Percentiles rank a stretch among this genome's conserved stretches.
phyloP scores from a whole-genome alignment of 2,797 vertebrate genomes.

The Naso thynnoides region DNA sequence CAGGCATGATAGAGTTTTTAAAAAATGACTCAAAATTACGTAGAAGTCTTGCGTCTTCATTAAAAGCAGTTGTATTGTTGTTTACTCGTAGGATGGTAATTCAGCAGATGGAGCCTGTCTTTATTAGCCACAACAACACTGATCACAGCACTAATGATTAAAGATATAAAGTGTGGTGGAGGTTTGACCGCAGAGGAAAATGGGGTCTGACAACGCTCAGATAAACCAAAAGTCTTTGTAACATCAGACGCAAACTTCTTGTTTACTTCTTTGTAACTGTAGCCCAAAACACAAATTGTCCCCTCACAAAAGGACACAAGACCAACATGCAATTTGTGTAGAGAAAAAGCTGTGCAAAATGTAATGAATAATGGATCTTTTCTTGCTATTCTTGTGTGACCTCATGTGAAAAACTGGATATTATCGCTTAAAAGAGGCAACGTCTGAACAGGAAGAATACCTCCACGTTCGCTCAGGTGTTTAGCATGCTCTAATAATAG shows the following conservation, averaged over 20 bases:
- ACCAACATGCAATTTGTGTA: slow-evolving; percentile 51
- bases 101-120: slow-evolving; percentile 24
- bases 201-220: slow-evolving; percentile 22
- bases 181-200: slow-evolving; percentile 31
- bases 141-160: slow-evolving; percentile 44
- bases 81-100: slow-evolving; percentile 24
- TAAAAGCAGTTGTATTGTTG: slow-evolving; percentile 16
- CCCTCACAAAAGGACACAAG: slow-evolving; percentile 35
- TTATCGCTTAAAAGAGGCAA: neutral
- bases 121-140: slow-evolving; percentile 47
- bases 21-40: slow-evolving; percentile 9
- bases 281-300: slow-evolving; percentile 43
- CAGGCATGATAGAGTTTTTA: neutral
- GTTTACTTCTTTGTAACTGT: slow-evolving; percentile 41
- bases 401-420: neutral
- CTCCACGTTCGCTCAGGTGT: slow-evolving; percentile 14
- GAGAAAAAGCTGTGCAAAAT: slow-evolving; percentile 20
- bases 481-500: slow-evolving; percentile 56
- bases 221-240: slow-evolving; percentile 52
- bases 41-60: neutral
- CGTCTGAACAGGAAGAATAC: neutral
- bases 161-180: slow-evolving; percentile 25
- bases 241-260: slow-evolving; percentile 41
- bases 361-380: slow-evolving; percentile 25
- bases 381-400: slow-evolving; percentile 27